These are phyloP conservation scores for Kradibia gibbosae DNA, from an alignment of 1,140 invertebrate species.

Conservation along the genomic window DNA sequence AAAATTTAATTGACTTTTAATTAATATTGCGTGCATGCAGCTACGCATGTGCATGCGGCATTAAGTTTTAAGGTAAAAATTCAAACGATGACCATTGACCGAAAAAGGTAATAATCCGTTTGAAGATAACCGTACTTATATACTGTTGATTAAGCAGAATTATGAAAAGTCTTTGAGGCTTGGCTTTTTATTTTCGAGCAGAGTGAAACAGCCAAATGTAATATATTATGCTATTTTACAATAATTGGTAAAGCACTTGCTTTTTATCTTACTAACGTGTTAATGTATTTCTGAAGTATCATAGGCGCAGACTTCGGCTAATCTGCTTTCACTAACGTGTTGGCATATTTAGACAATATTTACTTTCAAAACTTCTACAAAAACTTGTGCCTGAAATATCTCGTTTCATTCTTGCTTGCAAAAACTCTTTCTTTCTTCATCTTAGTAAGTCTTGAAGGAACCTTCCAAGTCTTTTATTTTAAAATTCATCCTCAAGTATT, in stretches of 20 bases:
- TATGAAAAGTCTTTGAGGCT: too few relatives aligned
- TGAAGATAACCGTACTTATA: too few relatives aligned
- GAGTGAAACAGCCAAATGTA: too few relatives aligned
- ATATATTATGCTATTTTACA: too few relatives aligned
- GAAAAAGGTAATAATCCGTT: too few relatives aligned
- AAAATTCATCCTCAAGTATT: background rate
- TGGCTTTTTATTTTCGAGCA: too few relatives aligned
- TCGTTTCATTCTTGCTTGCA: background rate
- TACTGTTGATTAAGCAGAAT: too few relatives aligned
- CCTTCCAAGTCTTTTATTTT: background rate
- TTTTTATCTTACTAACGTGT: background rate
- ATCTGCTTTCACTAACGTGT: background rate
- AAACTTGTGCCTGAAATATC: slow-evolving; percentile 15
- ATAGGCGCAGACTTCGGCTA: background rate
- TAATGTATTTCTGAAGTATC: background rate
- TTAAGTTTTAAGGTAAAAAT: too few relatives aligned
- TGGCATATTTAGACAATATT: slow-evolving; percentile 21
- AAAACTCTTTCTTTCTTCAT: background rate
- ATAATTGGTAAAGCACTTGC: background rate
- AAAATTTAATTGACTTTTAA: too few relatives aligned
- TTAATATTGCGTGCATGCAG: too few relatives aligned
- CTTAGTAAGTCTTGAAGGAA: background rate
- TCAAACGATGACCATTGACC: too few relatives aligned
- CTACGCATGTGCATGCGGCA: too few relatives aligned
- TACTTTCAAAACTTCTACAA: slow-evolving; percentile 15